Evolutionary conservation across 1,140 invertebrate species (phyloP), one percentile per base, ranked within the genome.

Genomic region (Eriocheir sinensis): DNA sequence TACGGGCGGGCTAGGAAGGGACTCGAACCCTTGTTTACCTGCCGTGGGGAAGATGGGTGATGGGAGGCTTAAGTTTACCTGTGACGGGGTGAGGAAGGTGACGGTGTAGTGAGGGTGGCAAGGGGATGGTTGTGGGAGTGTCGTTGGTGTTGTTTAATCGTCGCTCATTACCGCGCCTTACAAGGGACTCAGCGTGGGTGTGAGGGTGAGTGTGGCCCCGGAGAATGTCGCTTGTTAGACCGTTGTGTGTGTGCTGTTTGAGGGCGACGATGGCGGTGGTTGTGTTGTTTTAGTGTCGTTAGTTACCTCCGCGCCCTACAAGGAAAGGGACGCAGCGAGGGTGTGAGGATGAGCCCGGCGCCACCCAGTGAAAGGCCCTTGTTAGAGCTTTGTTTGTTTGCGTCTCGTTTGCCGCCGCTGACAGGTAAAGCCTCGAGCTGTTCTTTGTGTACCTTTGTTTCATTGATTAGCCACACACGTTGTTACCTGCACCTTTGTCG

Each of bases 391-490:
- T 1, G 6, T 2, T n/a, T 72, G 60, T 72, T 72, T 21, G 60
- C 27, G 27, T 21, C 53, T 9, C 21, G 53, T 60, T 60, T 21
- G 27, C 53, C 53, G 27, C 53, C 17, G 2, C 27, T 72, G 60
- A 6, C 60, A 72, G 60, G 6, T n/a, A 72, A 72, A 8, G 21
- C 27, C 60, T 21, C 21, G 21, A 21, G 21, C n/a, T 72, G 60
- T 72, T 72, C 60, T 72, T 72, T 72, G 60, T 72, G 60, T 72
- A 15, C 4, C 60, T 6, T 12, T n/a, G 12, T 72, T 72, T 21
- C n/a, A 72, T 72, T 72, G 60, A 72, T 72, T n/a, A 72, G 60
- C 60, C 60, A n/a, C 60, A 72, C n/a, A 72, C 60, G n/a, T 72
- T 72, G 60, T 72, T 72, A 72, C 6, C n/a, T n/a, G n/a, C n/a